Evolutionary conservation across 2,888 invertebrate genomes (phyloP).

Genomic region (Eupithecia insigniata): DNA sequence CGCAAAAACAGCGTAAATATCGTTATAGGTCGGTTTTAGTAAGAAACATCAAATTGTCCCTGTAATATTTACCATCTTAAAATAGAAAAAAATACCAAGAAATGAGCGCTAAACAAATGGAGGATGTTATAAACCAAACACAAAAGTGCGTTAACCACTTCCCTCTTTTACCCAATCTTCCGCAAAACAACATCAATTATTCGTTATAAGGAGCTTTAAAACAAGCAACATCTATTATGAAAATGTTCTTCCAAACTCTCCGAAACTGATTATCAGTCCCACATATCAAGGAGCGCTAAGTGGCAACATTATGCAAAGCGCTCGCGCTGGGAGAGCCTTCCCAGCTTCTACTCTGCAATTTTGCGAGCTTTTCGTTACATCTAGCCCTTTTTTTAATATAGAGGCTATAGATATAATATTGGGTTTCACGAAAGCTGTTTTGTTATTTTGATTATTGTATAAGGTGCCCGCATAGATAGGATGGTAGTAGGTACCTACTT

Average conservation of each 20-base stretch:
- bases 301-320: constrained; percentile 69
- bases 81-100: background rate
- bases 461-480: background rate
- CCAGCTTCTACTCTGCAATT: background rate
- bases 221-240: constrained; percentile 31
- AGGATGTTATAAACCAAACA: background rate
- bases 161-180: constrained; percentile 15
- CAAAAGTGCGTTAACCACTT: constrained; percentile 18
- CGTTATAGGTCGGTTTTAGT: background rate
- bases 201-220: constrained; percentile 27
- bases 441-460: background rate
- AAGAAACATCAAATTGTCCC: background rate
- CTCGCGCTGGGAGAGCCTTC: constrained; percentile 15
- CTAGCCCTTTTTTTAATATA: background rate
- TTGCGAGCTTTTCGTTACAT: background rate
- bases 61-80: background rate
- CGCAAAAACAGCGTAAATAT: no score
- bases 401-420: background rate
- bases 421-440: background rate
- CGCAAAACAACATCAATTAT: constrained; percentile 31
- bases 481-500: background rate
- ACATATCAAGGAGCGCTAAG: constrained; percentile 59
- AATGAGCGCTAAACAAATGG: background rate
- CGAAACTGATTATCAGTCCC: constrained; percentile 57
- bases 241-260: constrained; percentile 33